Evolutionary conservation across 2,888 invertebrate species (phyloP).

Genomic region (Mythimna loreyi): DNA sequence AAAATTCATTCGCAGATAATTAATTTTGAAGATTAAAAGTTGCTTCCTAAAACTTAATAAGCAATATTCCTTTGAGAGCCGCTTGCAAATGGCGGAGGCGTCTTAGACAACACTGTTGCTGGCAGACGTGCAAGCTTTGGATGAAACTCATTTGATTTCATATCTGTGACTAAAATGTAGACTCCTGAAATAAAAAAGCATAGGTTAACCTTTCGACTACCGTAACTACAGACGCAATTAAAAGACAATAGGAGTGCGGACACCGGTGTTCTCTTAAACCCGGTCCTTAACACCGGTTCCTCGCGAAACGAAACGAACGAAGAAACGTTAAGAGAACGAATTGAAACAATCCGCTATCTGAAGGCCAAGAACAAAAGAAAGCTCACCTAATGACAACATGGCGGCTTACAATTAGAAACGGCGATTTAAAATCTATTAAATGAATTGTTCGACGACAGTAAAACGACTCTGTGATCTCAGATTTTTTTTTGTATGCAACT

Average conservation of each 20-base stretch:
- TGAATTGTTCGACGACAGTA: too few species aligned
- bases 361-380: not conserved
- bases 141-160: not conserved
- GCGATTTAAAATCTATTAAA: too few species aligned
- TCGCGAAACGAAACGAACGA: too few species aligned
- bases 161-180: not conserved
- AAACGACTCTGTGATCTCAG: too few species aligned
- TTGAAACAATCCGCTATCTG: not conserved
- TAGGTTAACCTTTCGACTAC: too few species aligned
- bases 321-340: not conserved
- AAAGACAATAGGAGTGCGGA: too few species aligned
- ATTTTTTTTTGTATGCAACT: too few species aligned
- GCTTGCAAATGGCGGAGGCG: constrained; percentile 26
- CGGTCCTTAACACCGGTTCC: too few species aligned
- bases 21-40: constrained; percentile 66
- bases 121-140: not conserved
- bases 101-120: constrained; percentile 10
- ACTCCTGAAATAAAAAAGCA: not conserved
- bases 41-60: constrained; percentile 60
- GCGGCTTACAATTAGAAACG: too few species aligned
- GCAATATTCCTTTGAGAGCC: constrained; percentile 57
- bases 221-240: too few species aligned
- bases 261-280: too few species aligned
- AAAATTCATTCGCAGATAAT: constrained; percentile 66
- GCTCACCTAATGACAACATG: not conserved